These are phyloP conservation scores for Sphyrna mokarran DNA, from an alignment of 2,113 vertebrate genomes.

Conservation along the genomic window DNA sequence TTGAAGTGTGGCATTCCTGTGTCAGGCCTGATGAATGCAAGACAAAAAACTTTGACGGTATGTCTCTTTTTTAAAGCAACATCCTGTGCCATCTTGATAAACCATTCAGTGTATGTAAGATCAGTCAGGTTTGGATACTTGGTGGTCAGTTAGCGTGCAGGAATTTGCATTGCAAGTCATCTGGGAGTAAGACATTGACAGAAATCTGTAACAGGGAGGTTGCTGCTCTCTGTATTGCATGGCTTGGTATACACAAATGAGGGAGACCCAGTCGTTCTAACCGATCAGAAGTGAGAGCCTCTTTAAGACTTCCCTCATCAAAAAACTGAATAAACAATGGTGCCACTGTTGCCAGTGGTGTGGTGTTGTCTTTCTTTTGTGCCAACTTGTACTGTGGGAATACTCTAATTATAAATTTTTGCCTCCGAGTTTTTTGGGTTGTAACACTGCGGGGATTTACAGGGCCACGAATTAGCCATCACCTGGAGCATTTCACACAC, in stretches of 20 bases:
- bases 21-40: too few species aligned
- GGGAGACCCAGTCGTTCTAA: neutral
- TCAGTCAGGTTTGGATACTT: neutral
- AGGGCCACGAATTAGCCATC: neutral
- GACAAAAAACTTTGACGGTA: too few species aligned
- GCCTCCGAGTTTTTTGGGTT: neutral
- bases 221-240: neutral
- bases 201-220: neutral
- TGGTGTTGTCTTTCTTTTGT: neutral
- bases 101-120: neutral
- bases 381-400: neutral
- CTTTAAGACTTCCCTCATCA: neutral
- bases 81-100: too few species aligned
- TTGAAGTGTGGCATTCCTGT: too few species aligned
- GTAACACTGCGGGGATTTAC: neutral
- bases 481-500: neutral
- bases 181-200: neutral
- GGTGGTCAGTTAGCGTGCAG: neutral
- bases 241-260: neutral
- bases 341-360: neutral
- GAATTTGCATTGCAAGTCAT: neutral
- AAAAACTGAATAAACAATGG: neutral
- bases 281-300: neutral
- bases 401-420: neutral
- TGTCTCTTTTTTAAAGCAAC: too few species aligned